A percentile compares a stretch with the other conserved stretches of the same genome.
Evolutionary conservation across 2,113 vertebrate genomes (phyloP).

Genomic region (Dasyurus viverrinus): DNA sequence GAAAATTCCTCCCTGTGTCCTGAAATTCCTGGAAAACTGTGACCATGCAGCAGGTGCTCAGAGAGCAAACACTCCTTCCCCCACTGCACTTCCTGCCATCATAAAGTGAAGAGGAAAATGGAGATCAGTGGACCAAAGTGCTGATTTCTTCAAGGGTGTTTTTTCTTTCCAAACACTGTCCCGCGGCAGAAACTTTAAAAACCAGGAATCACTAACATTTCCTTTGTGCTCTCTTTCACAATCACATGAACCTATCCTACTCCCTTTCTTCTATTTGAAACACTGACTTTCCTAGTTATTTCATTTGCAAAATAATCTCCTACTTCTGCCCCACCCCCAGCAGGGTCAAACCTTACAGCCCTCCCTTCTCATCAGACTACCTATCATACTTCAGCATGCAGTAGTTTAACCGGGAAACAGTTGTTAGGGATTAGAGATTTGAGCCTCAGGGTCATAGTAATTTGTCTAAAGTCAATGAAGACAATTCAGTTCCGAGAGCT

Average conservation of each 20-base stretch:
- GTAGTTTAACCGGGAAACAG: background rate
- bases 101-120: constrained; percentile 43
- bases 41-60: constrained; percentile 53
- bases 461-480: background rate
- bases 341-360: background rate
- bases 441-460: background rate
- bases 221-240: background rate
- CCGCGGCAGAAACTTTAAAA: constrained; percentile 19
- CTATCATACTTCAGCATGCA: background rate
- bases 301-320: background rate
- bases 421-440: background rate
- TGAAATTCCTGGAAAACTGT: constrained; percentile 80
- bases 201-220: constrained; percentile 27
- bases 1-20: constrained; percentile 73
- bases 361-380: background rate
- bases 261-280: background rate
- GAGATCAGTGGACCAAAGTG: background rate
- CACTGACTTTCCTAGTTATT: background rate
- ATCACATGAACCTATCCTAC: background rate
- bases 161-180: constrained; percentile 23
- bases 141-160: constrained; percentile 35
- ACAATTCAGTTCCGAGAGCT: background rate
- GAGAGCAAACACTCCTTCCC: constrained; percentile 5
- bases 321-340: background rate
- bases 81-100: constrained; percentile 34